phyloP scores from a whole-genome alignment of 2,797 vertebrate genomes.

The Sylvilagus floridanus region DNA sequence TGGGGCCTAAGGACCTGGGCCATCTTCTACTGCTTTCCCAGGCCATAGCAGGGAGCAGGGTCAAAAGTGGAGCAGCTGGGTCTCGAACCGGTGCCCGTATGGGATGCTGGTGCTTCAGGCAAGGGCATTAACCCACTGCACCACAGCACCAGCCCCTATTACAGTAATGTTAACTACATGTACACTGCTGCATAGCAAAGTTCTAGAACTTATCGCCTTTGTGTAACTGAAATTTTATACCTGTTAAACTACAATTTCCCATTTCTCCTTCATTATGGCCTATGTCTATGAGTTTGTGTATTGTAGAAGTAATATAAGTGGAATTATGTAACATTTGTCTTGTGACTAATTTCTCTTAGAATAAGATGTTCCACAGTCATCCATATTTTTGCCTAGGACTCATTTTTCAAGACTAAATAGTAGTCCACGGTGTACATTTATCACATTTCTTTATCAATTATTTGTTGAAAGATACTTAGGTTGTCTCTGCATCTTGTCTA shows the following conservation, averaged over 20 bases:
- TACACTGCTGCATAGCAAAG: not conserved
- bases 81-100: too few species aligned
- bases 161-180: not conserved
- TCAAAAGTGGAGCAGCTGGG: too few species aligned
- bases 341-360: not conserved
- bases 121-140: too few species aligned
- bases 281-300: not conserved
- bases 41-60: too few species aligned
- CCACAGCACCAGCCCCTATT: too few species aligned
- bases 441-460: not conserved
- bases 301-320: not conserved
- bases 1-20: too few species aligned
- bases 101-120: too few species aligned
- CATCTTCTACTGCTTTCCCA: too few species aligned
- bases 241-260: rapidly evolving
- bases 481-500: not conserved
- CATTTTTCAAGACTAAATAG: not conserved
- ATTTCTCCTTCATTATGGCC: not conserved
- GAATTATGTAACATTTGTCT: not conserved
- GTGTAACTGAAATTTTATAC: not conserved
- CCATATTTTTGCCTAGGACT: not conserved
- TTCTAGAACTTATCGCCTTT: not conserved
- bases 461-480: not conserved
- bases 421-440: not conserved
- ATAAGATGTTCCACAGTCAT: not conserved